These are phyloP conservation scores for Phenganax marumi DNA, from an alignment of 92 coral and sea anemone species.

Conservation along the genomic window DNA sequence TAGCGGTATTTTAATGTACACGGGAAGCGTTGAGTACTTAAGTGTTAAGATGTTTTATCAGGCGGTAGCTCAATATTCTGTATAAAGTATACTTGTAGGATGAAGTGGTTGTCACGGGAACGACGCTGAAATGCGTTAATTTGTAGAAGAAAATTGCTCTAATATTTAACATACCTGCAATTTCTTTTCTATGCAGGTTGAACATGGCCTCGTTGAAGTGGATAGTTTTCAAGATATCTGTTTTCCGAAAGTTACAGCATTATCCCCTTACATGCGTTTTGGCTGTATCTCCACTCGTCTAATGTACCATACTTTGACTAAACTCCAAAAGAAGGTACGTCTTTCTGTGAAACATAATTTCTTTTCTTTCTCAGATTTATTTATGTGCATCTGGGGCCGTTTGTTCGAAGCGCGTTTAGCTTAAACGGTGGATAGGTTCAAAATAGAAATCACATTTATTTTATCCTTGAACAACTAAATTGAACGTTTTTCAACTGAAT, in stretches of 20 bases:
- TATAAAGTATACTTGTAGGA: no score
- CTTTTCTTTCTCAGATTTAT: no score
- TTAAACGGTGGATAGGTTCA: no score
- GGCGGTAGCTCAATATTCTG: no score
- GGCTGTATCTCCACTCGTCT: slow-evolving; percentile 69
- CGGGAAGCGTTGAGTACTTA: no score
- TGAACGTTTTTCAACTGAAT: no score
- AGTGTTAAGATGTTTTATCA: no score
- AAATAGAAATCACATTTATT: no score
- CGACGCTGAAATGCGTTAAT: not conserved
- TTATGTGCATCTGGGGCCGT: no score
- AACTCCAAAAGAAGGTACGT: slow-evolving; percentile 63
- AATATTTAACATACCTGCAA: not conserved
- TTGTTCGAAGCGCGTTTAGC: no score
- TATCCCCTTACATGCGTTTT: slow-evolving; percentile 72
- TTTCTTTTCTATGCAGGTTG: slow-evolving; percentile 5
- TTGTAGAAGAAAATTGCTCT: not conserved
- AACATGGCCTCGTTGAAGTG: not conserved
- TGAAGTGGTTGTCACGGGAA: not conserved
- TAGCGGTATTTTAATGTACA: no score
- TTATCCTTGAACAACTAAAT: no score
- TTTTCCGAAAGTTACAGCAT: slow-evolving; percentile 51
- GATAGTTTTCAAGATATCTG: slow-evolving; percentile 36
- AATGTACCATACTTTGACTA: slow-evolving; percentile 59
- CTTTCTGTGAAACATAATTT: not conserved